phyloP scores from a whole-genome alignment of 2,113 vertebrate species.

The Carettochelys insculpta region DNA sequence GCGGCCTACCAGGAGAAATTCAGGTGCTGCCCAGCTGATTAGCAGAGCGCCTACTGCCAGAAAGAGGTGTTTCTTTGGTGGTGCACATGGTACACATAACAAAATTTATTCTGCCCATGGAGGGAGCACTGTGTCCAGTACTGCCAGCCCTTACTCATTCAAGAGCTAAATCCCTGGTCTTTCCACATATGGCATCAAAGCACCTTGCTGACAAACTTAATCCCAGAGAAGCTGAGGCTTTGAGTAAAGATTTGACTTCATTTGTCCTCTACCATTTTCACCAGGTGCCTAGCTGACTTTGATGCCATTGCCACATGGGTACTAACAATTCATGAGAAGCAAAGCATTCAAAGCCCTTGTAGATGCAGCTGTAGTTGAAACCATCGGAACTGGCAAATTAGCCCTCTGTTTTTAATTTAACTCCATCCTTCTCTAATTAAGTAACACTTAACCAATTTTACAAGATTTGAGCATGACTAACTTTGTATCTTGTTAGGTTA shows the following conservation, averaged over 20 bases:
- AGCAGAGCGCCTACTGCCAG: too few species aligned
- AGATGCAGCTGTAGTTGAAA: slow-evolving; percentile 18
- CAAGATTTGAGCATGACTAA: not conserved
- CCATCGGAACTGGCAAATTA: not conserved
- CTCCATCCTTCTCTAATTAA: slow-evolving; percentile 4
- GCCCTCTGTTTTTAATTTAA: not conserved
- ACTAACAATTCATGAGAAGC: not conserved
- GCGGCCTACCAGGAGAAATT: too few species aligned
- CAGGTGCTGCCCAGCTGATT: too few species aligned
- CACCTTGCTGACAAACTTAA: not conserved
- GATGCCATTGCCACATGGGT: slow-evolving; percentile 45
- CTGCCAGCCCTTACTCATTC: not conserved
- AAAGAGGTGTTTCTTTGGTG: too few species aligned
- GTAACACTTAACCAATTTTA: not conserved
- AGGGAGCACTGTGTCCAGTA: too few species aligned
- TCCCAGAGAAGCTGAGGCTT: not conserved
- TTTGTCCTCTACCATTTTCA: slow-evolving; percentile 13
- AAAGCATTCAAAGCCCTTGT: not conserved
- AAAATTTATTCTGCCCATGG: too few species aligned
- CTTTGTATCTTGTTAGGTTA: not conserved
- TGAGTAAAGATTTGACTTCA: not conserved
- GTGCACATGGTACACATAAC: too few species aligned
- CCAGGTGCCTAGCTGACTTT: slow-evolving; percentile 56
- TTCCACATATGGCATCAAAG: not conserved
- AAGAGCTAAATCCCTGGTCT: not conserved